phyloP scores from a whole-genome alignment of 2,797 vertebrate genomes.

The Gadopsis marmoratus region DNA sequence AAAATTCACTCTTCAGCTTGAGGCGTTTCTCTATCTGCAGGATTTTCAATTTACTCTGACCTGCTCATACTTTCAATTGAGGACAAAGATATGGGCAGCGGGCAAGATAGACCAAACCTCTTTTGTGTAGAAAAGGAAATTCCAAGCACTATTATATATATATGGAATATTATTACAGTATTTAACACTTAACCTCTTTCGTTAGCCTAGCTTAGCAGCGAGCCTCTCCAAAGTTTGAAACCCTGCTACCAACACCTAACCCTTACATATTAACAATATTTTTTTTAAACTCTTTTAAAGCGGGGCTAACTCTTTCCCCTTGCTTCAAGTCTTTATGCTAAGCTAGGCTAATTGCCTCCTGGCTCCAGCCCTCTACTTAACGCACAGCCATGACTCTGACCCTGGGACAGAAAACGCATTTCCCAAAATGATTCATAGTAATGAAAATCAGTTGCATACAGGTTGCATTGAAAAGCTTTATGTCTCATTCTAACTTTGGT shows the following conservation, averaged over 20 bases:
- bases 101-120: constrained; percentile 23
- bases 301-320: not conserved
- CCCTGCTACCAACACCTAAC: not conserved
- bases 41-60: constrained; percentile 42
- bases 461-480: not conserved
- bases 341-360: not conserved
- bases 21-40: constrained; percentile 9
- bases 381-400: not conserved
- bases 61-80: constrained; percentile 23
- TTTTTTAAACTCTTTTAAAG: not conserved
- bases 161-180: constrained; percentile 23
- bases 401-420: not conserved
- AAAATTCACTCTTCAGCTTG: constrained; percentile 20
- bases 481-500: not conserved
- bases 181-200: constrained; percentile 28
- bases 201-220: constrained; percentile 6
- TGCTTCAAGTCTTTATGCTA: not conserved
- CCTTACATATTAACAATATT: not conserved
- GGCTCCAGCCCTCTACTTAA: not conserved
- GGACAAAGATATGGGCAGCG: constrained; percentile 20
- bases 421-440: not conserved
- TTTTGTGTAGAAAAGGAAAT: constrained; percentile 25
- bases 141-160: constrained; percentile 10
- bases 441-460: not conserved
- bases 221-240: not conserved